Percentiles rank a stretch among this genome's conserved stretches.
phyloP scores from a whole-genome alignment of 2,113 vertebrate genomes.

The Phaethon lepturus region DNA sequence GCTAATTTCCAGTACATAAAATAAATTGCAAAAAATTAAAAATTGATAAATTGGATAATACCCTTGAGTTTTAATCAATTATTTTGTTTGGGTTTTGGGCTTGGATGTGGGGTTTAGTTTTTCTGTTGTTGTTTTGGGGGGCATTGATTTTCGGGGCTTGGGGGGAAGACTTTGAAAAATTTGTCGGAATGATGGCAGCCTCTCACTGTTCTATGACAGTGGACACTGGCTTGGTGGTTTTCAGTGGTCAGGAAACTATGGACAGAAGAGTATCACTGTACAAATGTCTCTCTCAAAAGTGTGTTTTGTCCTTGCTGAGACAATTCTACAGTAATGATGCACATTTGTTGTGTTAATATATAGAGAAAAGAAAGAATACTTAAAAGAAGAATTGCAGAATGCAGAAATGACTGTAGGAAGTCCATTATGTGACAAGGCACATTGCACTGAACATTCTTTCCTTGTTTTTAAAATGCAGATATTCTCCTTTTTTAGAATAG shows the following conservation, averaged over 20 bases:
- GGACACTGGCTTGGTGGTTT: neutral
- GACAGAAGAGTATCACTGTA: neutral
- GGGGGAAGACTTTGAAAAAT: neutral
- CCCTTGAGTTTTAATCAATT: neutral
- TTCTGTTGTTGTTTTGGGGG: neutral
- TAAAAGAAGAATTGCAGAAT: neutral
- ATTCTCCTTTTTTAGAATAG: neutral
- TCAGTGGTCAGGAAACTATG: neutral
- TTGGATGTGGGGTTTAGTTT: neutral
- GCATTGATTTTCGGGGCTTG: neutral
- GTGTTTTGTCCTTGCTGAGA: neutral
- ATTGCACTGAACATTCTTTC: neutral
- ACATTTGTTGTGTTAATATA: neutral
- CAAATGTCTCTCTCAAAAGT: neutral
- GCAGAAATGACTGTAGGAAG: neutral
- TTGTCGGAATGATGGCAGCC: neutral
- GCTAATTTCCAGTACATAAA: neutral
- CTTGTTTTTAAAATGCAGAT: neutral
- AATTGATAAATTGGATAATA: neutral
- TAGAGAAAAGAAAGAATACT: neutral
- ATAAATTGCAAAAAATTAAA: neutral
- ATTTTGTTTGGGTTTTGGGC: neutral
- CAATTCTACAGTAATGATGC: neutral
- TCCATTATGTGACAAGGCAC: neutral
- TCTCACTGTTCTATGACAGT: neutral